Evolutionary conservation across 2,797 vertebrate species (phyloP), one percentile per base, ranked within the genome.

Genomic region (Sebastes taczanowskii): DNA sequence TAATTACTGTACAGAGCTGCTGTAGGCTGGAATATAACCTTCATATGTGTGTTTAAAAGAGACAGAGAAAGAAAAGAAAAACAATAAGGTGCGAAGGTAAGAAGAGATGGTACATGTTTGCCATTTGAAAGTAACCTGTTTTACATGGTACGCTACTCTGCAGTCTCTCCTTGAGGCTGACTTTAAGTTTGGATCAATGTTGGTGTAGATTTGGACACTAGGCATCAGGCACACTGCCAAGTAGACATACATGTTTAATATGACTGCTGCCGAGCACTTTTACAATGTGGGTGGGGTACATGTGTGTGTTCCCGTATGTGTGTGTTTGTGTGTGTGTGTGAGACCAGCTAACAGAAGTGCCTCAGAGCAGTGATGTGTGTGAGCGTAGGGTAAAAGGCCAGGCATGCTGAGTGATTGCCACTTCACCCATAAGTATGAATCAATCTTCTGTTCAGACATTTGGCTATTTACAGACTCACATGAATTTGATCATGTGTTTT

Each of bases 401-500:
- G 80, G 71, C 84, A 72, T 62, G 83, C 83, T 89, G 90, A 91
- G 81, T 91, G 89, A 93, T 88, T 80, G 84, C 89, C 90, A 86
- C 86, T 89, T 93, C 87, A 80, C 62, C 87, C 85, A 23, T 74
- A 81, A 72, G 88, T 68, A 92, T 94, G 91, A 94, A 94, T 94
- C 85, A 85, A 92, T 92, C 88, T 92, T 92, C 92, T 94, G 92
- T 94, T 91, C 86, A 76, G 84, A 87, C 80, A 80, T 90, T 88
- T 76, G 73, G 80, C 88, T 88, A 86, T 89, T 92, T 88, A 84
- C 59, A 76, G 89, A 83, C 92, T 93, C 81, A 58, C 82, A 90
- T 86, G 87, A 90, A 93, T 91, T 91, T 87, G 81, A 90, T 93
- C 88, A 91, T 88, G 86, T 93, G 90, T 92, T 92, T 91, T 92